Percentiles rank a stretch among this genome's conserved stretches.
Conservation (phyloP, 2,797 vertebrate genomes). For the Sebastes taczanowskii region DNA sequence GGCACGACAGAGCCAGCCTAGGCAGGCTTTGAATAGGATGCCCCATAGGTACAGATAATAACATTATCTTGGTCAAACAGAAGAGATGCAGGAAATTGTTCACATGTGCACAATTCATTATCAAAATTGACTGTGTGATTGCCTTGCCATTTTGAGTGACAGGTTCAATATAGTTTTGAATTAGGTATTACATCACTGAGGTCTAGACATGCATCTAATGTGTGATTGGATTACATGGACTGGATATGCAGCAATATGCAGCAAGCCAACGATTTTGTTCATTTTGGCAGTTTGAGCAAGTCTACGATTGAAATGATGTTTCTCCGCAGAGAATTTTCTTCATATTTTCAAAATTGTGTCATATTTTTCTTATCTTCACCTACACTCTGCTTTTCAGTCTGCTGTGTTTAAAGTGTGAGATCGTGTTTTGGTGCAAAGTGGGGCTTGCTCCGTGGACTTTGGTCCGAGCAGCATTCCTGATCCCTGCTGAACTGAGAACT, state of each 20-base stretch:
- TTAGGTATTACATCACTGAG: slow-evolving; percentile 29
- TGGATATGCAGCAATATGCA: neutral
- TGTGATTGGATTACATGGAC: slow-evolving; percentile 5
- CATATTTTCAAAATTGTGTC: neutral
- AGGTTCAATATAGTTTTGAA: slow-evolving; percentile 20
- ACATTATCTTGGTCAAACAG: neutral
- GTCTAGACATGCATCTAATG: slow-evolving; percentile 15
- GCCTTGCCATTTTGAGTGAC: slow-evolving; percentile 3
- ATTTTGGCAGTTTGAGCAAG: neutral
- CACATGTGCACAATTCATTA: slow-evolving; percentile 20
- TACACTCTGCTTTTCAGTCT: neutral
- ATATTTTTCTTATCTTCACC: neutral
- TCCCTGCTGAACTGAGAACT: slow-evolving; percentile 84
- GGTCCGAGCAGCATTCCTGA: slow-evolving; percentile 80
- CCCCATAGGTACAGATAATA: neutral
- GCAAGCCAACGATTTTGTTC: neutral
- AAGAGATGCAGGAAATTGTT: slow-evolving; percentile 7
- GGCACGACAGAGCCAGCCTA: neutral
- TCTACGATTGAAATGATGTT: neutral
- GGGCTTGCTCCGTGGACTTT: slow-evolving; percentile 83
- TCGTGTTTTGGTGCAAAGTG: slow-evolving; percentile 64
- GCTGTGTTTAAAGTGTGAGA: neutral
- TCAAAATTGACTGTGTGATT: slow-evolving; percentile 1
- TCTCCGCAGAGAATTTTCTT: neutral
- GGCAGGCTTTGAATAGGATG: neutral